These are phyloP conservation scores for Eupsittula cactorum DNA, from an alignment of 2,113 vertebrate genomes.

Conservation along the genomic window DNA sequence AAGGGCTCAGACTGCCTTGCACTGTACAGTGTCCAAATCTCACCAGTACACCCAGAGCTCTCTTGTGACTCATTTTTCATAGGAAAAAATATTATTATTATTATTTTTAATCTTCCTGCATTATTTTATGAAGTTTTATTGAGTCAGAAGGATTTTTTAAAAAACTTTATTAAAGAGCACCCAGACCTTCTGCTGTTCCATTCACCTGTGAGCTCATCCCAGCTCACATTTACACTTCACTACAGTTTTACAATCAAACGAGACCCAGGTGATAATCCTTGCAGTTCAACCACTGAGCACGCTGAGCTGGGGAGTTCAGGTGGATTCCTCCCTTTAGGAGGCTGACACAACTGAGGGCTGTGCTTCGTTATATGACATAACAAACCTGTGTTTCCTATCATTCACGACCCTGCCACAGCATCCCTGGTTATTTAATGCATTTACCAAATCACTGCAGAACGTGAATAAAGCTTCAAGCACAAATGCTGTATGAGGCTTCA, in stretches of 20 bases:
- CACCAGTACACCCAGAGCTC: neutral
- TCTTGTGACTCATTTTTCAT: neutral
- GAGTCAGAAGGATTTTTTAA: neutral
- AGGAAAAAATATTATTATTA: neutral
- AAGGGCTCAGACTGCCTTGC: accelerated
- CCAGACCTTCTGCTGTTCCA: neutral
- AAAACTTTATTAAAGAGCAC: neutral
- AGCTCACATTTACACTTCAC: neutral
- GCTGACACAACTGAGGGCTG: neutral
- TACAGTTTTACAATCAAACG: neutral
- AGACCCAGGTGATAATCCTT: neutral
- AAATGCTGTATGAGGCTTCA: neutral
- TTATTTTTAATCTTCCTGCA: neutral
- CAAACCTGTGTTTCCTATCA: neutral
- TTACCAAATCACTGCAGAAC: neutral
- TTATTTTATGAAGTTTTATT: neutral
- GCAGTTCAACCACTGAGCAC: accelerated
- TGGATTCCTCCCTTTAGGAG: neutral
- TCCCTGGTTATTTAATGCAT: neutral
- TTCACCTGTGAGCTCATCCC: neutral
- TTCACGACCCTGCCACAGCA: neutral
- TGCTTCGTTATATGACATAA: neutral
- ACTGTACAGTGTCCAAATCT: neutral
- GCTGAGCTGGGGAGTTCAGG: neutral
- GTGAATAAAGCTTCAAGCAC: neutral